A percentile compares a stretch with the other conserved stretches of the same genome.
phyloP scores from a whole-genome alignment of 2,888 invertebrate species.

The Poecilobothrus nobilitatus region DNA sequence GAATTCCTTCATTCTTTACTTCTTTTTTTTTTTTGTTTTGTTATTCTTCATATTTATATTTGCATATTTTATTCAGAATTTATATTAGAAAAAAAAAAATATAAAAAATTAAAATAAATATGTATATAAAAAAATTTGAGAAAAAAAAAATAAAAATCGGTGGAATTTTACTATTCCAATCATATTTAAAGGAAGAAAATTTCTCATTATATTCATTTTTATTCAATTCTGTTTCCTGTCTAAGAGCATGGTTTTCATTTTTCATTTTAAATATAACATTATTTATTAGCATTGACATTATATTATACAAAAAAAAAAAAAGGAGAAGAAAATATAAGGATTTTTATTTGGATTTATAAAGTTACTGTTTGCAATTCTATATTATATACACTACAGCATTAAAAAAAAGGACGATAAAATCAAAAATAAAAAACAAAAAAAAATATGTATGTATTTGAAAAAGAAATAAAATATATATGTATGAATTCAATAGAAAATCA shows the following conservation, averaged over 20 bases:
- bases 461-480: too few relatives aligned
- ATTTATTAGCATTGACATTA: conserved; percentile 3
- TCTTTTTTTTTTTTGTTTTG: not conserved
- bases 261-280: not conserved
- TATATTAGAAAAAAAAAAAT: not conserved
- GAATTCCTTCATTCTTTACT: too few relatives aligned
- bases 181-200: not conserved
- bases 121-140: too few relatives aligned
- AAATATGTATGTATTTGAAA: too few relatives aligned
- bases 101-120: too few relatives aligned
- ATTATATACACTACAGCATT: not conserved
- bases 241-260: too few relatives aligned
- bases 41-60: not conserved
- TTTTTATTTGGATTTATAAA: not conserved
- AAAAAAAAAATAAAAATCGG: not conserved
- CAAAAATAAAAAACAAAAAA: too few relatives aligned
- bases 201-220: not conserved
- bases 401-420: too few relatives aligned
- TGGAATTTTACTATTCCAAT: not conserved
- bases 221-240: too few relatives aligned
- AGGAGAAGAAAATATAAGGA: not conserved
- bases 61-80: not conserved
- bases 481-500: too few relatives aligned
- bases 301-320: not conserved
- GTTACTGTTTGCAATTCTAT: not conserved